Base-by-base conservation (phyloP, 2,888 invertebrate genomes). In the Oeneis ivallda region DNA sequence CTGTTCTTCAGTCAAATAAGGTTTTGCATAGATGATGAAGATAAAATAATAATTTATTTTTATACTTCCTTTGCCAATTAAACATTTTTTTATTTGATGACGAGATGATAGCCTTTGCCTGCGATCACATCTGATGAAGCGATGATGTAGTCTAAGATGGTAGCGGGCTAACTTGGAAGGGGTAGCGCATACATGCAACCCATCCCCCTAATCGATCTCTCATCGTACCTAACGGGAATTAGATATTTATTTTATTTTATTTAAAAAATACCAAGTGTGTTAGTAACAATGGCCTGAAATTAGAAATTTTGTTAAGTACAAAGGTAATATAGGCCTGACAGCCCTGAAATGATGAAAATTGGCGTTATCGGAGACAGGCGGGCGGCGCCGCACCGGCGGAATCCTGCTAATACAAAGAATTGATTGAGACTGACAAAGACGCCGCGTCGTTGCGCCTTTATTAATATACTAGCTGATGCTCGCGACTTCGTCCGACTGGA, bases 351-450 rank as follows among this genome's bases (percentile, higher is more conserved):
- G 70, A 70, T 71, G 72, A 78, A 80, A 79, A 81, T 78, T 77
- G 76, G 77, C 72, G 73, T 71, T 77, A 75, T 76, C 73, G 69
- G 72, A 77, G 76, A 74, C 32, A 41, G 37, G 49, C 62, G 53
- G 26, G 26, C 26, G 26, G 26, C 26, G 26, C 26, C 26, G 26
- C 26, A 26, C 26, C 26, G 74, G 69, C 75, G 78, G 79, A 79
- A 83, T 83, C 78, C 76, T 76, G 79, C 76, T 78, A 81, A 79
- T 79, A 80, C 77, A 83, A 80, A 76, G 80, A 82, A 81, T 79
- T 83, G 79, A 80, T 79, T 81, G 79, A 75, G 76, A 79, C 76
- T 79, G 81, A 79, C 80, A 81, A 83, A 77, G 78, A 26, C 26
- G 26, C 26, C 26, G 79, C 75, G 71, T 74, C 74, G 76, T 73